Evolutionary conservation across 2,888 invertebrate species (phyloP), one percentile per base, ranked within the genome.

Genomic region (Dorcus parallelipipedus): DNA sequence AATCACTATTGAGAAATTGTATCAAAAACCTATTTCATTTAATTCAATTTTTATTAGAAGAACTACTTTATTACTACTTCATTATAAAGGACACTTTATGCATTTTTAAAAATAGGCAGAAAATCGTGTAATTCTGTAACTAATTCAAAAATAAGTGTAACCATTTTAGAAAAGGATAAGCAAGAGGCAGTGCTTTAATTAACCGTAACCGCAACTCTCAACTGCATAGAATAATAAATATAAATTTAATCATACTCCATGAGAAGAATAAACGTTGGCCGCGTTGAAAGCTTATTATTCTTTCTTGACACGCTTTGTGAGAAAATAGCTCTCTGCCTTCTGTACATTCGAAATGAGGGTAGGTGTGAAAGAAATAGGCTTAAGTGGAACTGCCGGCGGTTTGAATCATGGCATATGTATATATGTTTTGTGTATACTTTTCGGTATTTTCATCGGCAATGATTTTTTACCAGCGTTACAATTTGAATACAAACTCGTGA

Each of bases 401-500:
- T 50, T 50, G 38, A 50, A 50, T 39, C 50, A 50, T 50, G 38
- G 50, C 40, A 39, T 50, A 50, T 47, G 47, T 20, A 49, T 58
- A 38, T 54, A 50, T 38, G 52, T 52, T 55, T 58, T 51, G 56
- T 49, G 49, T 59, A 41, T 43, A 50, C 40, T 47, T 49, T 55
- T 41, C 48, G 48, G 38, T 43, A 20, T 49, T 58, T 58, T 54
- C 54, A 49, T 38, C 14, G 53, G 38, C 40, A 40, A 26, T 17
- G 50, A 43, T 49, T 38, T 10, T 54, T 50, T 59, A 48, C 51
- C 60, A 57, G 56, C 62, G 60, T 64, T 61, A 63, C 60, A 60
- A 63, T 66, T 63, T 64, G 63, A 57, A 61, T 61, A 65, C 54
- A 56, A 58, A 69, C 61, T 67, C 70, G 69, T 70, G 70, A 70